phyloP scores from a whole-genome alignment of 2,113 vertebrate genomes.

The Pseudonaja textilis region DNA sequence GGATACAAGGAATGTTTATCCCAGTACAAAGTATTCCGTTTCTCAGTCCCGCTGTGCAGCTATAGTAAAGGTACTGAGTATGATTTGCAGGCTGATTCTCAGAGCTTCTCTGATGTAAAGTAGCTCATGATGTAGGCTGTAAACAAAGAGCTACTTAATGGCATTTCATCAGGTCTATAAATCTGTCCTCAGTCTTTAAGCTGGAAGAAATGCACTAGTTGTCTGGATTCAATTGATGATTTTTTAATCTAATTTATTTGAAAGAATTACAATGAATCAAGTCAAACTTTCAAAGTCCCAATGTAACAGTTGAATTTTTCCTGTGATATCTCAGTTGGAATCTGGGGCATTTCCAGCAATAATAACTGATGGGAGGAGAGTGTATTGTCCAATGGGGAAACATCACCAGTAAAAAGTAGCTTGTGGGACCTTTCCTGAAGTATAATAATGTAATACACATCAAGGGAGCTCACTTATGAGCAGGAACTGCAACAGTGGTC shows the following conservation, averaged over 20 bases:
- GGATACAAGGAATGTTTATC: neutral
- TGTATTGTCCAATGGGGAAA: conserved; percentile 32
- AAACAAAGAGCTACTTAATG: neutral
- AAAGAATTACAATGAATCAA: neutral
- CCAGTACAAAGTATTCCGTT: neutral
- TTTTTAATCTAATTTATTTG: conserved; percentile 25
- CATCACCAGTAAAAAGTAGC: conserved; percentile 27
- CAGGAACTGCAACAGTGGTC: neutral
- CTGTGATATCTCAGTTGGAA: neutral
- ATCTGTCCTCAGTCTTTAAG: neutral
- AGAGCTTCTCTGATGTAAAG: neutral
- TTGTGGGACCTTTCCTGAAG: neutral
- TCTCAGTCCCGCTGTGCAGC: neutral
- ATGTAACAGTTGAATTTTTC: conserved; percentile 16
- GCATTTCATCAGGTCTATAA: neutral
- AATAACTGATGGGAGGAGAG: conserved; percentile 33
- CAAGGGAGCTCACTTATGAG: neutral
- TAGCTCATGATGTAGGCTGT: neutral
- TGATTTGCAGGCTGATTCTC: neutral
- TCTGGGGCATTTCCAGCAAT: neutral
- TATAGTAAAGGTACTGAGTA: neutral
- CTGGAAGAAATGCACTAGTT: neutral
- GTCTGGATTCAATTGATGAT: conserved; percentile 36
- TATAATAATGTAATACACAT: conserved; percentile 24
- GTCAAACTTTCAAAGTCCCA: neutral